phyloP scores from a whole-genome alignment of 2,888 invertebrate genomes.

The Andrena fulva region DNA sequence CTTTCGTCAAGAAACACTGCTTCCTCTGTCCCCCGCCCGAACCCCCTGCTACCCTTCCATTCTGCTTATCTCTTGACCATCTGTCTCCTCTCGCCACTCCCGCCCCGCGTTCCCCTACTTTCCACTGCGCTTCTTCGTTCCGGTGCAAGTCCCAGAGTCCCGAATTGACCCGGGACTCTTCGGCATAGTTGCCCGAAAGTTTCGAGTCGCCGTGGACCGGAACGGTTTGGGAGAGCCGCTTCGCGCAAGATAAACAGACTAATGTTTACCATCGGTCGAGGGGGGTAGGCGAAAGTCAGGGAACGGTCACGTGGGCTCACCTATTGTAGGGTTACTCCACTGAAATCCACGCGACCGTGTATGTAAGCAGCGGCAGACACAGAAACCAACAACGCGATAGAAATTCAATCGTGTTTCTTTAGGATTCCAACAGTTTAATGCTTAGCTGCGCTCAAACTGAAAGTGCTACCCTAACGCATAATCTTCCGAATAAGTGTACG shows the following conservation, averaged over 20 bases:
- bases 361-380: not conserved
- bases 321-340: not conserved
- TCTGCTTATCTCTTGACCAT: constrained; percentile 57
- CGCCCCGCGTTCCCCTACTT: constrained; percentile 1
- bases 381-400: not conserved
- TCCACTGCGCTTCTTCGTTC: constrained; percentile 18
- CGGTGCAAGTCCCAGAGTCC: not conserved
- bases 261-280: constrained; percentile 38
- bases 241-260: constrained; percentile 37
- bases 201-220: constrained; percentile 1
- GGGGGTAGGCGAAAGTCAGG: not conserved
- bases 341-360: not conserved
- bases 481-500: too few relatives aligned
- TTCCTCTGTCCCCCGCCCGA: constrained; percentile 55
- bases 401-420: too few relatives aligned
- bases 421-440: too few relatives aligned
- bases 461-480: too few relatives aligned
- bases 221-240: not conserved
- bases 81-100: constrained; percentile 38
- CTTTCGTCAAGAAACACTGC: constrained; percentile 78
- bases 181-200: constrained; percentile 36
- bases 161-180: constrained; percentile 46
- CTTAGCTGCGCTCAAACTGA: too few relatives aligned
- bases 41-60: constrained; percentile 15
- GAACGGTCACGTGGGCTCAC: not conserved